Evolutionary conservation across 1,140 invertebrate genomes (phyloP).

Genomic region (Periplaneta americana): DNA sequence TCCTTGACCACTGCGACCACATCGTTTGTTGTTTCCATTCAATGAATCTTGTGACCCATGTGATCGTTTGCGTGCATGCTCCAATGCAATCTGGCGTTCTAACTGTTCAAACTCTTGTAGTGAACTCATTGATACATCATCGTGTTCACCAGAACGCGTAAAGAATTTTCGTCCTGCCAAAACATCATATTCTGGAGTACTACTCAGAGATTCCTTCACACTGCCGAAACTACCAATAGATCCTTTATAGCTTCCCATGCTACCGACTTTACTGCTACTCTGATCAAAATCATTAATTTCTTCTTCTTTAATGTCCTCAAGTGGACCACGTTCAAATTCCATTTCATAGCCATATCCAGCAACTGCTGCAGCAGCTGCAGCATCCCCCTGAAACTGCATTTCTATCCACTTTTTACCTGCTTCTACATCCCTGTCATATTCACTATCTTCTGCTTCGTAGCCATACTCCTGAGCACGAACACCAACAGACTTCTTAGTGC

Average conservation of each 20-base stretch:
- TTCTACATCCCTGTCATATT: constrained; percentile 53
- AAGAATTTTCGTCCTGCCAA: constrained; percentile 72
- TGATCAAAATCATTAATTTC: constrained; percentile 79
- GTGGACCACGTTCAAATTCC: constrained; percentile 62
- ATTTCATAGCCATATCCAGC: constrained; percentile 64
- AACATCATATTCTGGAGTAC: constrained; percentile 81
- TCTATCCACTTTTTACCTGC: constrained; percentile 83
- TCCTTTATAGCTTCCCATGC: constrained; percentile 74
- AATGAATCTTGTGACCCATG: constrained; percentile 65
- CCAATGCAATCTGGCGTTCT: constrained; percentile 70
- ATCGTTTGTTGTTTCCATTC: constrained; percentile 61
- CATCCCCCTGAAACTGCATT: constrained; percentile 71
- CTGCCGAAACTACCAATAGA: constrained; percentile 72
- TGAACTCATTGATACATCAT: constrained; percentile 86
- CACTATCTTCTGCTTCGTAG: constrained; percentile 30
- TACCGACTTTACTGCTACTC: constrained; percentile 68
- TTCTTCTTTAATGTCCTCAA: constrained; percentile 89
- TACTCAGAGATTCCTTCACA: constrained; percentile 67
- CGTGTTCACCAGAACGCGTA: constrained; percentile 73
- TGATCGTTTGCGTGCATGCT: constrained; percentile 49
- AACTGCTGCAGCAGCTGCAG: constrained; percentile 50
- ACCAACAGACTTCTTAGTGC: not conserved
- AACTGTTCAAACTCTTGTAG: constrained; percentile 91
- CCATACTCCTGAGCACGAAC: not conserved
- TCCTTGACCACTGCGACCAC: constrained; percentile 64